Conservation (phyloP, 2,888 invertebrate genomes). For the Drosophila melanosoma region DNA sequence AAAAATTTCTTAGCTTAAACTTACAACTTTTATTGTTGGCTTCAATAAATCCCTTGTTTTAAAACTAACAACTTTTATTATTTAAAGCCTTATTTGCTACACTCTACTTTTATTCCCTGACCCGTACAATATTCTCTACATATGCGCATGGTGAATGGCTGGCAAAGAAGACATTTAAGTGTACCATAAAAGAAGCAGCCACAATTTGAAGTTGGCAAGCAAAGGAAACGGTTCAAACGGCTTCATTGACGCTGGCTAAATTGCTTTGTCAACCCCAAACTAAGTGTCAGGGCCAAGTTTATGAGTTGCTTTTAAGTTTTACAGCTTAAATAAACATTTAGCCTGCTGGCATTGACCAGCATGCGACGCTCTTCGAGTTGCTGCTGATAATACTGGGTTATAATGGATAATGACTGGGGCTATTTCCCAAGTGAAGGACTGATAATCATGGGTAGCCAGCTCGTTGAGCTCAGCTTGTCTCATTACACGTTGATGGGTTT, state of each 20-base stretch:
- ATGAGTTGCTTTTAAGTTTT: constrained; percentile 73
- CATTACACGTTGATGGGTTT: constrained; percentile 70
- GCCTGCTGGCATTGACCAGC: constrained; percentile 53
- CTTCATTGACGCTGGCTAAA: constrained; percentile 47
- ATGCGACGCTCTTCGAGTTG: constrained; percentile 36
- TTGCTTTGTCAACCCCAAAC: constrained; percentile 27
- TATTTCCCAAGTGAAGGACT: constrained; percentile 19
- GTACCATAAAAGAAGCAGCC: constrained; percentile 32
- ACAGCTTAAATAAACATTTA: constrained; percentile 67
- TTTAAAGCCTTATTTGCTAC: constrained; percentile 1
- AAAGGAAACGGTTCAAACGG: constrained; percentile 37
- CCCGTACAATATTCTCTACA: neutral
- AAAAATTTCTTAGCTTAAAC: neutral
- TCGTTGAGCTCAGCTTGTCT: constrained; percentile 72
- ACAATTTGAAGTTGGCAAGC: constrained; percentile 26
- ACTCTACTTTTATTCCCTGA: neutral
- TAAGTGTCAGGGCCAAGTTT: constrained; percentile 55
- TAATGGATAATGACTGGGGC: constrained; percentile 56
- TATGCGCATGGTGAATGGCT: constrained; percentile 10
- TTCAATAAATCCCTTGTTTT: neutral
- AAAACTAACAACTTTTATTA: neutral
- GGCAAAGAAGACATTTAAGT: constrained; percentile 24
- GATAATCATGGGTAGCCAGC: constrained; percentile 62
- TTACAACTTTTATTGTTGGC: neutral
- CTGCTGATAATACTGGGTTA: constrained; percentile 40